phyloP scores from a whole-genome alignment of 2,888 invertebrate genomes.

The Sipha maydis region DNA sequence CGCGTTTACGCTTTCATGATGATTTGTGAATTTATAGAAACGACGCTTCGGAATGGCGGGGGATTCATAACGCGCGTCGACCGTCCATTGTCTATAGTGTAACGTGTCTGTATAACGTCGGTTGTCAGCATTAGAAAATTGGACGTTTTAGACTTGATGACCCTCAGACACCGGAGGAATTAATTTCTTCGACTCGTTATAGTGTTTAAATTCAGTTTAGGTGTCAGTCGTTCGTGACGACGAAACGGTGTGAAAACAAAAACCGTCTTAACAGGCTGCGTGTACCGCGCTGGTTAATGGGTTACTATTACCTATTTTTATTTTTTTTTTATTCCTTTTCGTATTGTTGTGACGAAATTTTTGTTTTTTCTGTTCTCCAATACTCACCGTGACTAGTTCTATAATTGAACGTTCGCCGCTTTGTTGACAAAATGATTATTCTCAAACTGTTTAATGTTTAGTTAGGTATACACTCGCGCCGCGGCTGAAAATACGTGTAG shows the following conservation, averaged over 20 bases:
- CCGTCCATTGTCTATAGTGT: neutral
- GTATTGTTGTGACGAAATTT: neutral
- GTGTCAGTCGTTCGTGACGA: constrained; percentile 54
- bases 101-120: neutral
- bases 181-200: constrained; percentile 37
- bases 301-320: neutral
- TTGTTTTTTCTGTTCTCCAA: neutral
- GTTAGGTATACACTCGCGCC: neutral
- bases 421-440: constrained; percentile 26
- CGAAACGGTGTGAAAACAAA: constrained; percentile 51
- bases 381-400: constrained; percentile 48
- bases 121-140: constrained; percentile 17
- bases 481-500: neutral
- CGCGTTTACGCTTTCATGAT: constrained; percentile 32
- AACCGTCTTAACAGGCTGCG: constrained; percentile 22
- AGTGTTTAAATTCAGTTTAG: constrained; percentile 53
- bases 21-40: constrained; percentile 10
- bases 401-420: constrained; percentile 43
- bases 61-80: neutral
- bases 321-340: neutral
- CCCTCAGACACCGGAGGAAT: constrained; percentile 27
- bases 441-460: neutral
- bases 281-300: constrained; percentile 15
- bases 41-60: neutral
- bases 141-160: constrained; percentile 43